Evolutionary conservation across 2,888 invertebrate species (phyloP), one percentile per base, ranked within the genome.

Genomic region (Fissipunctia ypsillon): DNA sequence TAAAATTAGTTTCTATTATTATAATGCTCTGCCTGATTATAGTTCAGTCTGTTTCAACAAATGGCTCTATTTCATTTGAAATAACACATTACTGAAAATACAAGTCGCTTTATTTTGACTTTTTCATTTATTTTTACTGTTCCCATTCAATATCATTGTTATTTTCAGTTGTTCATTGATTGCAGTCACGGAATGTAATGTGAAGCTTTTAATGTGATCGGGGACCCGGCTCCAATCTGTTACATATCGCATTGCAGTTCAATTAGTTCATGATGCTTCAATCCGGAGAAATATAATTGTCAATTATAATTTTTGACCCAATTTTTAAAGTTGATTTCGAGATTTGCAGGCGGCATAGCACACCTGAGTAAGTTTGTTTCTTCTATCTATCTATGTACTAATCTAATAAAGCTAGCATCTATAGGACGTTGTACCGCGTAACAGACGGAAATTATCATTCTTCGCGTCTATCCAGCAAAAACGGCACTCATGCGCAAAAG

Each of bases 221-320:
- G 54, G 16, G 25, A 80, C 28, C 28, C 2, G 16, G 22, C 12
- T 56, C 5, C 81, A 50, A 66, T 77, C 54, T 61, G 74, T 80
- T 56, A 56, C 60, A 61, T 50, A 61, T 65, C 59, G 74, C 60
- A 74, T 80, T 73, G 60, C 77, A 74, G 65, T 65, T 63, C 65
- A 77, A 74, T 77, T 80, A 50, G 35, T 72, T 43, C 16, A 38
- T 43, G 31, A 65, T 50, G n/a, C 50, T 50, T 50, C 50, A 50
- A n/a, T 50, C 41, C 14, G 28, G n/a, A n/a, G 25, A 28, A 56
- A n/a, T 69, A 7, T 61, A 43, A 35, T 35, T 69, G 60, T 41
- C 43, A 52, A 59, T 79, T 79, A 61, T 35, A 35, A 38, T 63
- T 76, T 19, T 19, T 41, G 41, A 16, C 22, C 28, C 28, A 59